These are phyloP conservation scores for Stenichneumon culpator DNA, from an alignment of 2,888 invertebrate genomes.

Conservation along the genomic window DNA sequence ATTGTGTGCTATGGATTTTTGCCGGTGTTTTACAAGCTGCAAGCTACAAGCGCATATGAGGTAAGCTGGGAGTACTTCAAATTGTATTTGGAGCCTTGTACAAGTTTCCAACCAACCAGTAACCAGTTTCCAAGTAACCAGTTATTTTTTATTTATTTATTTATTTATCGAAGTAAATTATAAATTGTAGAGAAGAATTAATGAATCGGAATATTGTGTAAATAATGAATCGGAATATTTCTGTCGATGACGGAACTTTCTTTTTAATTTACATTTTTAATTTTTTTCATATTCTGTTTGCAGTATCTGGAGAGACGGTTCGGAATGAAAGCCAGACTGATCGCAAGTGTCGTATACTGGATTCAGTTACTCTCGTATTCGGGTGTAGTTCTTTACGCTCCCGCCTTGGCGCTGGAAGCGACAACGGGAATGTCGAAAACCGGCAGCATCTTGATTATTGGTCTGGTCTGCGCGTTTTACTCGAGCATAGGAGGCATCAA, in stretches of 20 bases:
- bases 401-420: slow-evolving; percentile 95
- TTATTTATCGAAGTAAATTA: too few species aligned
- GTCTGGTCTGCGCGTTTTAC: slow-evolving; percentile 93
- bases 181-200: background rate
- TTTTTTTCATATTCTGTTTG: slow-evolving; percentile 49
- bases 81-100: background rate
- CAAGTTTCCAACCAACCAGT: too few species aligned
- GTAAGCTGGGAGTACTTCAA: slow-evolving; percentile 76
- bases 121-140: too few species aligned
- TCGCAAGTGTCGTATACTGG: slow-evolving; percentile 94
- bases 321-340: slow-evolving; percentile 90
- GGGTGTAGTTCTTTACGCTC: slow-evolving; percentile 97
- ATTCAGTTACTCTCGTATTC: slow-evolving; percentile 96
- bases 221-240: background rate
- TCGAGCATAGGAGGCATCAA: slow-evolving; percentile 96
- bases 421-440: slow-evolving; percentile 92
- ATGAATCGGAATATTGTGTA: too few species aligned
- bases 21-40: slow-evolving; percentile 87
- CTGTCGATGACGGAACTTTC: background rate
- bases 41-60: slow-evolving; percentile 87
- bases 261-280: background rate
- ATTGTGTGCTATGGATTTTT: slow-evolving; percentile 86
- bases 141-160: too few species aligned
- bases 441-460: slow-evolving; percentile 91
- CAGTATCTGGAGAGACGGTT: slow-evolving; percentile 96